A percentile compares a stretch with the other conserved stretches of the same genome.
phyloP scores from a whole-genome alignment of 2,888 invertebrate genomes.

The Toxonevra muliebris region DNA sequence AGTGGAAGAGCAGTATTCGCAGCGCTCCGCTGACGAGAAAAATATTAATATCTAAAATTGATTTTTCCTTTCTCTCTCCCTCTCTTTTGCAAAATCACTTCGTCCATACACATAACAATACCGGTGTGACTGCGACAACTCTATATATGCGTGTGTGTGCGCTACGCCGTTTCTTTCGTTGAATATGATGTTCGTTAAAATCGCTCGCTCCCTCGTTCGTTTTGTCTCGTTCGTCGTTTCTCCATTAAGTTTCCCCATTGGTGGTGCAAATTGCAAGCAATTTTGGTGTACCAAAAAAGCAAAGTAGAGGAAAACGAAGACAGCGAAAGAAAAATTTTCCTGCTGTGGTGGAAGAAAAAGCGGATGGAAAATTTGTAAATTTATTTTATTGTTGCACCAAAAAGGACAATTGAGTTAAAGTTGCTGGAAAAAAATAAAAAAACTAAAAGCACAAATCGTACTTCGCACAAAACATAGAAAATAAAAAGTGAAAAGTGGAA shows the following conservation, averaged over 20 bases:
- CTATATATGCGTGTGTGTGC: slow-evolving; percentile 21
- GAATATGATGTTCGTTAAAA: slow-evolving; percentile 29
- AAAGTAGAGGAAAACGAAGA: slow-evolving; percentile 48
- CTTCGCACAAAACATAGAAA: slow-evolving; percentile 10
- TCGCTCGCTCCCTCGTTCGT: slow-evolving; percentile 31
- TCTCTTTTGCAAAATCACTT: slow-evolving; percentile 32
- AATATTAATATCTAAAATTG: slow-evolving; percentile 41
- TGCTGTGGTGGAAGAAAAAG: slow-evolving; percentile 32
- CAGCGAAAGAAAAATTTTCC: slow-evolving; percentile 39
- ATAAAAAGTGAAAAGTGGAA: slow-evolving; percentile 32
- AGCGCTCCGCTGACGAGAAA: slow-evolving; percentile 17
- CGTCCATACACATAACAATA: slow-evolving; percentile 14
- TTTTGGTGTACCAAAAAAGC: slow-evolving; percentile 64
- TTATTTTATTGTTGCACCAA: slow-evolving; percentile 30
- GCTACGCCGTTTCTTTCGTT: slow-evolving; percentile 31
- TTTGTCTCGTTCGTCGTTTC: slow-evolving; percentile 39
- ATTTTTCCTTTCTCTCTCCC: slow-evolving; percentile 41
- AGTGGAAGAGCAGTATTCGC: slow-evolving; percentile 16
- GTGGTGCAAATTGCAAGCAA: slow-evolving; percentile 64
- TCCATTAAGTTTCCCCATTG: slow-evolving; percentile 52
- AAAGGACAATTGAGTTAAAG: slow-evolving; percentile 25
- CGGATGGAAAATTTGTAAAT: slow-evolving; percentile 37
- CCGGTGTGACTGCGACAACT: slow-evolving; percentile 34
- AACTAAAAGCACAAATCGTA: slow-evolving; percentile 18
- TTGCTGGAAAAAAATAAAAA: slow-evolving; percentile 29